Evolutionary conservation across 1,140 invertebrate species (phyloP).

Genomic region (Eufriesea mexicana): DNA sequence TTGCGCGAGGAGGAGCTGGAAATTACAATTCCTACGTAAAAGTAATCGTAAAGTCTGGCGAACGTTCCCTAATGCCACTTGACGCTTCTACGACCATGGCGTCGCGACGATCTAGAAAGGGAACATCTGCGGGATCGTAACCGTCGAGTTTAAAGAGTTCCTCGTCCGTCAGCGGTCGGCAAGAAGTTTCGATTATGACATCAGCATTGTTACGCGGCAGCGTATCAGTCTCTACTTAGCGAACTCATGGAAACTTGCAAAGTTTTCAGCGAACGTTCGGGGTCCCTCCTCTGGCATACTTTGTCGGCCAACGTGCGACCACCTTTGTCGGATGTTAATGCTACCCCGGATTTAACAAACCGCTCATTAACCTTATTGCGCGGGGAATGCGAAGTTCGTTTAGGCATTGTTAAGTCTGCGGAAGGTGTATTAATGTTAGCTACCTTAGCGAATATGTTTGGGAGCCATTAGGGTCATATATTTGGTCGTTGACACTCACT

Average conservation of each 20-base stretch:
- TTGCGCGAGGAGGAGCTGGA: neutral
- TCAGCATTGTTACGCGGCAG: slow-evolving; percentile 44
- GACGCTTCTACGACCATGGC: slow-evolving; percentile 9
- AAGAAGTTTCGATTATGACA: slow-evolving; percentile 49
- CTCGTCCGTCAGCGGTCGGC: neutral
- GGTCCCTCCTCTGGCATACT: neutral
- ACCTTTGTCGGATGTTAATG: slow-evolving; percentile 46
- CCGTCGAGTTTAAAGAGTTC: slow-evolving; percentile 41
- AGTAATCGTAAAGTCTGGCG: slow-evolving; percentile 25
- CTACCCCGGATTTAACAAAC: slow-evolving; percentile 35
- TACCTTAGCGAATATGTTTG: neutral
- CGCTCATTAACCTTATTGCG: slow-evolving; percentile 24
- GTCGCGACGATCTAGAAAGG: neutral
- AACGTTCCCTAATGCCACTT: slow-evolving; percentile 31
- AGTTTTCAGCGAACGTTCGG: slow-evolving; percentile 41
- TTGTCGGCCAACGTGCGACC: neutral
- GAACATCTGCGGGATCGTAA: slow-evolving; percentile 32
- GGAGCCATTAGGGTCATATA: too few species aligned
- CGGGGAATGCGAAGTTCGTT: neutral
- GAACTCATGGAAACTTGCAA: slow-evolving; percentile 39
- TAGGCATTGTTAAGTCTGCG: neutral
- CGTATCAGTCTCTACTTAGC: slow-evolving; percentile 24
- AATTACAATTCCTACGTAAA: slow-evolving; percentile 34
- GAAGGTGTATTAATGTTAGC: neutral
- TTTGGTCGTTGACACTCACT: too few species aligned